These are phyloP conservation scores for Ormia ochracea DNA, from an alignment of 2,888 invertebrate species.

Conservation along the genomic window DNA sequence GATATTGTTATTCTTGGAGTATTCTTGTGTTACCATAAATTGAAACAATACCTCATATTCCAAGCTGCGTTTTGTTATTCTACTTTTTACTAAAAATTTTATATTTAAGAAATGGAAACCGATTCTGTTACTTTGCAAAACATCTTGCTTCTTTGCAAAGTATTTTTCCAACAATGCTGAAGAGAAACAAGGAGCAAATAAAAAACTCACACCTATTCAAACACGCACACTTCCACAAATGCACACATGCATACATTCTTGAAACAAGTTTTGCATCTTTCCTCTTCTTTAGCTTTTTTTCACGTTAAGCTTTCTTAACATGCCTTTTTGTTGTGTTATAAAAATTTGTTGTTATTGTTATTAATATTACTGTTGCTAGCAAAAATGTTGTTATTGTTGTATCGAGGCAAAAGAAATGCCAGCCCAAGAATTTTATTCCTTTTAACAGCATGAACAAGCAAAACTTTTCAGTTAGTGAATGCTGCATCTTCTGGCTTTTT, in stretches of 20 bases:
- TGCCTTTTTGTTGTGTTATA: slow-evolving; percentile 35
- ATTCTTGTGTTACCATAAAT: slow-evolving; percentile 41
- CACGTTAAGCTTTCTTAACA: slow-evolving; percentile 40
- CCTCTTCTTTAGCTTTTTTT: slow-evolving; percentile 65
- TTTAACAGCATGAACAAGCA: slow-evolving; percentile 7
- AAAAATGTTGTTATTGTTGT: slow-evolving; percentile 48
- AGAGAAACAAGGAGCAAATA: not conserved
- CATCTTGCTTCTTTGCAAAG: not conserved
- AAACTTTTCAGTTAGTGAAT: slow-evolving; percentile 43
- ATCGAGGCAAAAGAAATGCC: slow-evolving; percentile 23
- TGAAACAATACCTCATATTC: slow-evolving; percentile 50
- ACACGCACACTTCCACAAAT: not conserved
- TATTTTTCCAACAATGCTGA: not conserved
- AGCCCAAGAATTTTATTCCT: slow-evolving; percentile 26
- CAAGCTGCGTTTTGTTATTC: slow-evolving; percentile 22
- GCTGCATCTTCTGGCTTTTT: not conserved
- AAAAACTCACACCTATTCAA: slow-evolving; percentile 9
- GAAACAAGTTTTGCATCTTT: slow-evolving; percentile 50
- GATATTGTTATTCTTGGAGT: slow-evolving; percentile 19
- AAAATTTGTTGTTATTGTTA: slow-evolving; percentile 54
- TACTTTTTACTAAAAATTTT: slow-evolving; percentile 2
- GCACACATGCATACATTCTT: not conserved
- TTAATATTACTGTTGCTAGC: slow-evolving; percentile 50
- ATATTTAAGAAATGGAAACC: slow-evolving; percentile 6
- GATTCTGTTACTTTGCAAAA: slow-evolving; percentile 18